Percentiles rank a stretch among this genome's conserved stretches.
Evolutionary conservation across 37 sponge, comb jelly and placozoan species (phyloP).

Genomic region (Diacarnus erythraeanus): DNA sequence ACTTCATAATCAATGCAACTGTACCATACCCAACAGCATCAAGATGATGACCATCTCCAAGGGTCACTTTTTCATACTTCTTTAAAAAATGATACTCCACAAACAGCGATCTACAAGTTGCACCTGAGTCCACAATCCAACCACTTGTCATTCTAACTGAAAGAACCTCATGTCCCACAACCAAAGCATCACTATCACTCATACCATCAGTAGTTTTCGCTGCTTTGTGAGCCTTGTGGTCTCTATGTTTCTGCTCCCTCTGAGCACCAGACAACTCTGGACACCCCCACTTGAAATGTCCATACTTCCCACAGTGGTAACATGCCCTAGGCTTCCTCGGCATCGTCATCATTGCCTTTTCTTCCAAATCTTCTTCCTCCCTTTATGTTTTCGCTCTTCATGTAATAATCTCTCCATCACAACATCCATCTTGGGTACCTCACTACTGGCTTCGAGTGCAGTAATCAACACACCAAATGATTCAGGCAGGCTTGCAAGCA

Average conservation of each 20-base stretch:
- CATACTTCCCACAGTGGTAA: conserved; percentile 14
- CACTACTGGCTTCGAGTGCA: conserved; percentile 51
- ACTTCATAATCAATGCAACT: not conserved
- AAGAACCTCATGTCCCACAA: too few species aligned
- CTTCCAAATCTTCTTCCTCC: not conserved
- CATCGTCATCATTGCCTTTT: too few species aligned
- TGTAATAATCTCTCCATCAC: conserved; percentile 46
- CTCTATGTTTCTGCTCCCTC: conserved; percentile 3
- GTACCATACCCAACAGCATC: not conserved
- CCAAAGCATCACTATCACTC: too few species aligned
- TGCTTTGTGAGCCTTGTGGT: not conserved
- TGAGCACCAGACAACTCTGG: not conserved
- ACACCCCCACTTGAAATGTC: conserved; percentile 44
- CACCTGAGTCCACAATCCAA: too few species aligned
- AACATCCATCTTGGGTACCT: conserved; percentile 58
- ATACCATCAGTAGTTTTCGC: not conserved
- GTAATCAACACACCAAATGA: conserved; percentile 52
- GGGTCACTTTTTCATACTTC: not conserved
- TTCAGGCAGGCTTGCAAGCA: conserved; percentile 62
- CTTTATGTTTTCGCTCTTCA: conserved; percentile 41
- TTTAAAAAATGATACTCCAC: not conserved
- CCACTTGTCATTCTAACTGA: too few species aligned
- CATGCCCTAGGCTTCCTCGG: conserved; percentile 6
- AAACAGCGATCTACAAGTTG: not conserved
- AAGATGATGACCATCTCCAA: not conserved